These are phyloP conservation scores for Trichogramma dendrolimi DNA, from an alignment of 2,888 invertebrate genomes.

Conservation along the genomic window DNA sequence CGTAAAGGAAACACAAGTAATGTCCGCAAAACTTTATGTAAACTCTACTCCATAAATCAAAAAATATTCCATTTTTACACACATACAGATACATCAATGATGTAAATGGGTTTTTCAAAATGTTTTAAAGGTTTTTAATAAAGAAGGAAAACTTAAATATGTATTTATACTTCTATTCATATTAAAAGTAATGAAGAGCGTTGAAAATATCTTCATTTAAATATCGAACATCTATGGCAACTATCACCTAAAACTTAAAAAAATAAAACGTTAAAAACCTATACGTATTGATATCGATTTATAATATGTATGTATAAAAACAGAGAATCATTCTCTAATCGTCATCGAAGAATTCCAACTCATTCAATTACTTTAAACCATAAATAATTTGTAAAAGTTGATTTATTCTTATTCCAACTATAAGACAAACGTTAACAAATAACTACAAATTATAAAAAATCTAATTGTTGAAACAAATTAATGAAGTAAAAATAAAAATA, in stretches of 20 bases:
- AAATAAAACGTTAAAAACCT: slow-evolving; percentile 18
- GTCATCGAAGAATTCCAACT: slow-evolving; percentile 7
- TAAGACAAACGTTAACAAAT: neutral
- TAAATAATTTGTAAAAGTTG: slow-evolving; percentile 1
- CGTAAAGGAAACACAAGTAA: no score
- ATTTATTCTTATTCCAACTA: neutral
- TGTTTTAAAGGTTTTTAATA: no score
- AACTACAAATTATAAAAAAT: slow-evolving; percentile 31
- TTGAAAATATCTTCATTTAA: neutral
- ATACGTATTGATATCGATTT: slow-evolving; percentile 47
- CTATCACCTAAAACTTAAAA: slow-evolving; percentile 28
- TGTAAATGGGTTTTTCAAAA: no score
- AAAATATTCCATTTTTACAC: no score
- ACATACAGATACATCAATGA: no score
- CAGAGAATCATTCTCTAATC: slow-evolving; percentile 24
- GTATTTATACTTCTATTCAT: no score
- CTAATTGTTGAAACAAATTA: slow-evolving; percentile 48
- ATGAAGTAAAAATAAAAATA: slow-evolving; percentile 40
- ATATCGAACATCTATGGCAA: slow-evolving; percentile 25
- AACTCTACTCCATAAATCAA: no score
- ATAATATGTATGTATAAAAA: slow-evolving; percentile 34
- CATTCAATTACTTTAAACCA: no score
- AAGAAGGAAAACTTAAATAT: no score
- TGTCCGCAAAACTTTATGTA: no score
- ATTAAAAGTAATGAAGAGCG: neutral